Evolutionary conservation across 2,113 vertebrate genomes (phyloP), one percentile per base, ranked within the genome.

Genomic region (Thamnophis sirtalis): DNA sequence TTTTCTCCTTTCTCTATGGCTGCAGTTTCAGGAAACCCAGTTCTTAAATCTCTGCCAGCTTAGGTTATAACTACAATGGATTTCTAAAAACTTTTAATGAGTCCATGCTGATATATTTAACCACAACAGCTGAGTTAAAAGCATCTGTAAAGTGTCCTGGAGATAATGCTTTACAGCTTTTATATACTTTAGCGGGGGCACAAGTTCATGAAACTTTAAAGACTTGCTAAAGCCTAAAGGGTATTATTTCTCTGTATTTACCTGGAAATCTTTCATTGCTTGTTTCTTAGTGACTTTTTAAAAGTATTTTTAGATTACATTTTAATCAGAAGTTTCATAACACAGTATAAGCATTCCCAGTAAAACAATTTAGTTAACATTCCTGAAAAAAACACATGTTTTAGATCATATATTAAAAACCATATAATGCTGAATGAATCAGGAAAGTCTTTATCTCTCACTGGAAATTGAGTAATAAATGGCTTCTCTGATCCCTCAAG

Each of bases 31-130:
- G 53, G 4, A 68, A 22, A 88, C 43, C 7, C 17, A 88, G 87
- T 68, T 7, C 91, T 38, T 49, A 84, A 80, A 50, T 86, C 53
- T 73, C n/a, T 9, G 87, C 48, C 38, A 90, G 21, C 21, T 90
- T 84, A 51, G 85, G 28, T 49, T 89, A 53, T 89, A 94, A 89
- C 49, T 51, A 15, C 63, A 56, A 11, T 38, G 4, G 28, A 4
- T 84, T n/a, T 0, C 22, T 53, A 60, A 56, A 56, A 60, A 38
- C 58, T 90, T 49, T 56, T 84, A 80, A 93, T 58, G 43, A 24
- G 80, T 50, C 6, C 28, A 84, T 48, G 28, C 22, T 90, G 91
- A 26, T 3, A 22, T 92, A 91, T 91, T 90, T 92, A 89, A 90
- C 89, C 56, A 50, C 56, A 86, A 48, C 68, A 94, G 51, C 58